Evolutionary conservation across 2,888 invertebrate genomes (phyloP).

Genomic region (Cheilosia soror): DNA sequence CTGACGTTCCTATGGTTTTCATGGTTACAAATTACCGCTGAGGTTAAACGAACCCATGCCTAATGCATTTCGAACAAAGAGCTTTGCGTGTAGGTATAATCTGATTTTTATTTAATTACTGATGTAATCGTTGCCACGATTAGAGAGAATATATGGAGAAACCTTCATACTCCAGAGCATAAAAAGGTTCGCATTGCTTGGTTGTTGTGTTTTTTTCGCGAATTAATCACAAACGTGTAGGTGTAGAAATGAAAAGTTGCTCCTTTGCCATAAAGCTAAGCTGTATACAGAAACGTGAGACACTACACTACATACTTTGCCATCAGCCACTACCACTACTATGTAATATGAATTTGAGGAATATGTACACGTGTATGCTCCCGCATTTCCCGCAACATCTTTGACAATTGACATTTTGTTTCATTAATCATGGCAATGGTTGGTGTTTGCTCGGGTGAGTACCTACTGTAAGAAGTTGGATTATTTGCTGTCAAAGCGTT

Average conservation of each 20-base stretch:
- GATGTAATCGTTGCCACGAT: conserved; percentile 41
- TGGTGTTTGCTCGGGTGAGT: conserved; percentile 50
- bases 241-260: conserved; percentile 13
- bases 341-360: background rate
- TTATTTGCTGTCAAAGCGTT: conserved; percentile 58
- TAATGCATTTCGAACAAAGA: conserved; percentile 63
- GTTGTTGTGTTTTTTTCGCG: conserved; percentile 9
- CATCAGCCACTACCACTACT: conserved; percentile 1
- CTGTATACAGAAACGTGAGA: background rate
- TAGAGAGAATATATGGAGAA: background rate
- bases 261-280: conserved; percentile 7
- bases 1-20: conserved; percentile 31
- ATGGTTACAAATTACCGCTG: conserved; percentile 62
- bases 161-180: conserved; percentile 9
- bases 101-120: conserved; percentile 61
- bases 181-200: conserved; percentile 18
- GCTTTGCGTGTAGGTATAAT: conserved; percentile 46
- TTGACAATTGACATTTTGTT: conserved; percentile 68
- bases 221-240: conserved; percentile 60
- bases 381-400: conserved; percentile 21
- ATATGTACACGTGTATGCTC: conserved; percentile 14
- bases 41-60: conserved; percentile 64
- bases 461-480: conserved; percentile 55
- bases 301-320: background rate
- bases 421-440: conserved; percentile 66